Base-by-base conservation (phyloP, 2,113 vertebrate genomes). In the Chaetops frenatus region DNA sequence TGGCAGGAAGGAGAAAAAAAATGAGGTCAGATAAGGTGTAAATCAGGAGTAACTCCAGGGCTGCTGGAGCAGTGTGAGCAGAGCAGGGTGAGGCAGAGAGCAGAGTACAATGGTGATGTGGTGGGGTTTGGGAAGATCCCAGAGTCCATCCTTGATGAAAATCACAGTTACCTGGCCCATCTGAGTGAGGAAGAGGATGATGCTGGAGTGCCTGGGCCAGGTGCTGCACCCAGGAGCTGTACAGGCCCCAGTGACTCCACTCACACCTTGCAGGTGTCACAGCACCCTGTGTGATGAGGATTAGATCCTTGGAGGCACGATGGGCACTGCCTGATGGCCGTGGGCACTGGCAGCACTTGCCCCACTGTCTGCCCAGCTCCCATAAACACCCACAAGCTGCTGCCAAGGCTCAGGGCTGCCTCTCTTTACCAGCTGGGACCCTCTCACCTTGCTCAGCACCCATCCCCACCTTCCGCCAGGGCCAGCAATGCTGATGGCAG, bases 1-100 rank as follows among this genome's bases (percentile, higher is more conserved):
- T 94, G 92, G 61, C 85, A 90, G 1, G 10, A 57, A 82, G 54
- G 64, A 77, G 58, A 5, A 60, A 85, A 88, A 78, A 64, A 92
- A 94, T 25, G n/a, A 96, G 94, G 94, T 36, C 92, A 88, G 66
- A 18, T 20, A 31, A 90, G 90, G 70, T 77, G 61, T 76, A 90
- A 93, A 94, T 85, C 38, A 90, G 87, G 61, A 93, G 40, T 72
- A 85, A 85, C 36, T 76, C 28, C 92, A 82, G 92, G 91, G 88
- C 53, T 92, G 85, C 74, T 85, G 71, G 11, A 61, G 57, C 0
- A 0, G 45, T 5, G 40, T 47, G 51, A 78, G 81, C 64, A 88
- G 67, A 88, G 58, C 54, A 61, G 38, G 16, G 19, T 27, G 27
- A 86, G 51, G 23, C 1, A 9, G 50, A 12, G 25, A 6, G 38